phyloP scores from a whole-genome alignment of 2,113 vertebrate species.

The Dunckerocampus dactyliophorus region DNA sequence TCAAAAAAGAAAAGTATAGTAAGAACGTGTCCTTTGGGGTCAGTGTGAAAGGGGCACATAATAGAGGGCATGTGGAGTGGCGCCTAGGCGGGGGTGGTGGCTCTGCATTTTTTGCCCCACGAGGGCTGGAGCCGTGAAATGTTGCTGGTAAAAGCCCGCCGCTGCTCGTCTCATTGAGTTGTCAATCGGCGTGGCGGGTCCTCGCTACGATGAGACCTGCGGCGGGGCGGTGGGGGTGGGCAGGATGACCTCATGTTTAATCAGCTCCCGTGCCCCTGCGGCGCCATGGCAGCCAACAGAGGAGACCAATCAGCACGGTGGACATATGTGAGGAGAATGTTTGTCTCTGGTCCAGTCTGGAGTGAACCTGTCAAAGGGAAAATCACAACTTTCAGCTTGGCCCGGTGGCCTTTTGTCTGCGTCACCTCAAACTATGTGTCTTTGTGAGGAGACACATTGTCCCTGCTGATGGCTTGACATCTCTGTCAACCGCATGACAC shows the following conservation, averaged over 20 bases:
- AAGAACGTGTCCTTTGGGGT: constrained; percentile 1
- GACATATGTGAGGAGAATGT: not conserved
- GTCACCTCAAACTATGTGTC: constrained; percentile 41
- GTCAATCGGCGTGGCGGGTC: constrained; percentile 61
- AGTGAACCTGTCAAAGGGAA: not conserved
- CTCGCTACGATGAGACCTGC: constrained; percentile 45
- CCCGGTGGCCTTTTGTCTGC: constrained; percentile 31
- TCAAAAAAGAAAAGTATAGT: constrained; percentile 7
- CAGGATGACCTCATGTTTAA: constrained; percentile 57
- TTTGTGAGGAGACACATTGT: constrained; percentile 42
- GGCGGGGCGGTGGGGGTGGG: constrained; percentile 35
- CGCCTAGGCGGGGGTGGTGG: constrained; percentile 2
- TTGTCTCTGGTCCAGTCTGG: not conserved
- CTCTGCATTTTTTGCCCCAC: constrained; percentile 24
- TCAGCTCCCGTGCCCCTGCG: constrained; percentile 33
- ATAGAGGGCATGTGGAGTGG: constrained; percentile 1
- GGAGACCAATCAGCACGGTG: constrained; percentile 18
- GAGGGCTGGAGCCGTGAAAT: constrained; percentile 57
- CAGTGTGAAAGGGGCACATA: not conserved
- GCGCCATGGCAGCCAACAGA: constrained; percentile 29
- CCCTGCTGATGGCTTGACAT: constrained; percentile 59
- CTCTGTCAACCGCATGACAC: constrained; percentile 44
- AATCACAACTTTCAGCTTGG: constrained; percentile 16
- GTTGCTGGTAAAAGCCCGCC: constrained; percentile 41
- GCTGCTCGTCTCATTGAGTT: constrained; percentile 61